Percentiles rank a stretch among this genome's conserved stretches.
phyloP scores from a whole-genome alignment of 1,140 invertebrate genomes.

The Holotrichia oblita region DNA sequence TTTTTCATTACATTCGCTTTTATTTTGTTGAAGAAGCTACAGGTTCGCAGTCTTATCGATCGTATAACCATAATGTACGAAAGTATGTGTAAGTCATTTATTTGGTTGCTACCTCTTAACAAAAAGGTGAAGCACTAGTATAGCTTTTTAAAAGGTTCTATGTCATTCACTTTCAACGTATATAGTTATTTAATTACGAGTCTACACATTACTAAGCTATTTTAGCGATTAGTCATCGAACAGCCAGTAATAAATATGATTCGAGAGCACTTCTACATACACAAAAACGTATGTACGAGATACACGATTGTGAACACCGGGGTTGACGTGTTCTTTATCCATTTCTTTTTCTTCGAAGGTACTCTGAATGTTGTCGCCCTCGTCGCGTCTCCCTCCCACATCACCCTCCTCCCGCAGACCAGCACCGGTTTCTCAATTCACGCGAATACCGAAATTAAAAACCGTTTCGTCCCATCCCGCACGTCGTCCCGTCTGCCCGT shows the following conservation, averaged over 20 bases:
- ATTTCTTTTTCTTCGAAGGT: constrained; percentile 7
- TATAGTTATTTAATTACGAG: constrained; percentile 8
- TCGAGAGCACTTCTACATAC: neutral
- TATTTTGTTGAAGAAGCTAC: too few species aligned
- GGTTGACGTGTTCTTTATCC: constrained; percentile 22
- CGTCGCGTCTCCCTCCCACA: constrained; percentile 1
- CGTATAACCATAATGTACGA: too few species aligned
- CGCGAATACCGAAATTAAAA: constrained; percentile 36
- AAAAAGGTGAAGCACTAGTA: too few species aligned
- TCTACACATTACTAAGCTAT: neutral
- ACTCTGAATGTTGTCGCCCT: constrained; percentile 31
- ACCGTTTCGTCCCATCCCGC: constrained; percentile 19
- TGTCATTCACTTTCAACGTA: neutral
- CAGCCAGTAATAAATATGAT: constrained; percentile 1
- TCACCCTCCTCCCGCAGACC: neutral
- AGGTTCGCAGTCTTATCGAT: too few species aligned
- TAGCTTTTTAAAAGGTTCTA: neutral
- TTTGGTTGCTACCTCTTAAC: too few species aligned
- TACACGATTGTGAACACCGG: constrained; percentile 23
- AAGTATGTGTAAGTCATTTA: too few species aligned
- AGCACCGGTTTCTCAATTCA: constrained; percentile 36
- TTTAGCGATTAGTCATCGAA: constrained; percentile 22
- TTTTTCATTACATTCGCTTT: too few species aligned
- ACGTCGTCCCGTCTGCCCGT: constrained; percentile 22
- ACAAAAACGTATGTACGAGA: neutral